Conservation (phyloP, 2,888 invertebrate genomes). For the Pollenia labialis region DNA sequence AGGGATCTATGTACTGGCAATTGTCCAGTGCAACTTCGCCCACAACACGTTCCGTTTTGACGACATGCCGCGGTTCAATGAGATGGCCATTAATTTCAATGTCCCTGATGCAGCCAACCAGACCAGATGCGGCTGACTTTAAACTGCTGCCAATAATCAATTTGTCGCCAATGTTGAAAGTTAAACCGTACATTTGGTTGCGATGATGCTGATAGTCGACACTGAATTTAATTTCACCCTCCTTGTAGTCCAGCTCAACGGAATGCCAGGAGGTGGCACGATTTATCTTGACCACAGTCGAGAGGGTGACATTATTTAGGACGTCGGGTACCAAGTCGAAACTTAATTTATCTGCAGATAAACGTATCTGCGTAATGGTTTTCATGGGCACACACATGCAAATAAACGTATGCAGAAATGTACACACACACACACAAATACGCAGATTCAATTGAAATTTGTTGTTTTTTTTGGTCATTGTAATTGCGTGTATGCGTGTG, state of each 20-base stretch:
- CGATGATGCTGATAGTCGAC: slow-evolving; percentile 91
- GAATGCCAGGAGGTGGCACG: slow-evolving; percentile 93
- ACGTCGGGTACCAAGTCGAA: slow-evolving; percentile 91
- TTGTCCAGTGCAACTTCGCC: slow-evolving; percentile 96
- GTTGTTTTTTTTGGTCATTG: slow-evolving; percentile 55
- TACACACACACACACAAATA: background rate
- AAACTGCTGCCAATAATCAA: slow-evolving; percentile 92
- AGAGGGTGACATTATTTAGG: slow-evolving; percentile 90
- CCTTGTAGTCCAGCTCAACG: slow-evolving; percentile 90
- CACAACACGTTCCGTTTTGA: slow-evolving; percentile 92
- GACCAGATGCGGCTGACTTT: slow-evolving; percentile 89
- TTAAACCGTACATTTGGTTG: slow-evolving; percentile 87
- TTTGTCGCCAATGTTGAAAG: slow-evolving; percentile 89
- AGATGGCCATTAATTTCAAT: slow-evolving; percentile 92
- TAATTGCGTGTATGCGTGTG: slow-evolving; percentile 73
- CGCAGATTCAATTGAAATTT: slow-evolving; percentile 43
- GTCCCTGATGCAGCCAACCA: slow-evolving; percentile 96
- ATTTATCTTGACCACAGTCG: slow-evolving; percentile 93
- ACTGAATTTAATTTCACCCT: slow-evolving; percentile 89
- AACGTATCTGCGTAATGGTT: slow-evolving; percentile 86
- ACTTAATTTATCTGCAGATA: slow-evolving; percentile 93
- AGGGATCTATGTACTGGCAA: slow-evolving; percentile 95
- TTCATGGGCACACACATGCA: background rate
- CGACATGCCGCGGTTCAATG: slow-evolving; percentile 92
- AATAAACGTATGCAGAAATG: background rate